Evolutionary conservation across 2,888 invertebrate genomes (phyloP).

Genomic region (Gonocerus acuteangulatus): DNA sequence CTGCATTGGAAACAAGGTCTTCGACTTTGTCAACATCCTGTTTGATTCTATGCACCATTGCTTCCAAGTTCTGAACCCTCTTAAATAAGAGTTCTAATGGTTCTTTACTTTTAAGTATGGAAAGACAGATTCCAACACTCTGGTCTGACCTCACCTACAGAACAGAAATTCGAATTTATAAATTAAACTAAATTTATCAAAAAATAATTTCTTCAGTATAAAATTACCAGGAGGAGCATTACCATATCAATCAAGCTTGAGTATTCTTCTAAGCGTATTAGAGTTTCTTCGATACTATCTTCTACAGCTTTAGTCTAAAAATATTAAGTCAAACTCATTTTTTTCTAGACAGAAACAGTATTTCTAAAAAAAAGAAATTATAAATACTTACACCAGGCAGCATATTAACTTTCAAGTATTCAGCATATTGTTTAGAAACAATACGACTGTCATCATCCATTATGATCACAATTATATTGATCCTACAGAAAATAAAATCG

Average conservation of each 20-base stretch:
- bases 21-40: conserved; percentile 30
- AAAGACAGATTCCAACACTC: conserved; percentile 10
- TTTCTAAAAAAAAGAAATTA: neutral
- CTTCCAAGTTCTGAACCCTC: conserved; percentile 30
- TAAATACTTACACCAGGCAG: conserved; percentile 23
- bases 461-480: neutral
- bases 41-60: conserved; percentile 26
- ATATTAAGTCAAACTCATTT: neutral
- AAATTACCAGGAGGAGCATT: neutral
- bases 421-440: conserved; percentile 25
- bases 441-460: conserved; percentile 20
- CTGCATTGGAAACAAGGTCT: conserved; percentile 28
- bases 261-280: conserved; percentile 33
- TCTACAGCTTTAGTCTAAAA: conserved; percentile 32
- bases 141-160: conserved; percentile 26
- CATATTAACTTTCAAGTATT: conserved; percentile 29
- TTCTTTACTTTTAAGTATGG: conserved; percentile 24
- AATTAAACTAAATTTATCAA: neutral
- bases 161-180: neutral
- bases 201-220: neutral
- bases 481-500: neutral
- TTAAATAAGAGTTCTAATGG: conserved; percentile 29
- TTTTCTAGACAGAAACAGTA: neutral
- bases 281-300: conserved; percentile 34
- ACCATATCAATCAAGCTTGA: conserved; percentile 31